Evolutionary conservation across 2,113 vertebrate species (phyloP).

Genomic region (Oryzias celebensis): DNA sequence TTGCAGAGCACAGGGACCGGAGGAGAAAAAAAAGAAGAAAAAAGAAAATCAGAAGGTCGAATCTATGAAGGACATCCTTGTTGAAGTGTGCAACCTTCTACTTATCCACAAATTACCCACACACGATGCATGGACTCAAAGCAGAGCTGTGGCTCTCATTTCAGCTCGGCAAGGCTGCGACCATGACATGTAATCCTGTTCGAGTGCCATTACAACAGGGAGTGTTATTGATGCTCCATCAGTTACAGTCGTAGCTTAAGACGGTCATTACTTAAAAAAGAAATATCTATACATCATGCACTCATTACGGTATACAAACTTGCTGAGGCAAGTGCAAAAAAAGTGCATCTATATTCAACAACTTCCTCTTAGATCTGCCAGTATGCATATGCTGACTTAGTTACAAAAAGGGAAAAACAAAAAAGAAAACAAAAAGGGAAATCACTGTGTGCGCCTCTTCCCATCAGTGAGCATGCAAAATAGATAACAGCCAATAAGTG

Average conservation of each 20-base stretch:
- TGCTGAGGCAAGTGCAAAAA: constrained; percentile 39
- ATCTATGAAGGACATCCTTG: constrained; percentile 81
- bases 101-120: constrained; percentile 63
- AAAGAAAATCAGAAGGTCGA: constrained; percentile 74
- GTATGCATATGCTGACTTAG: constrained; percentile 34
- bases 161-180: constrained; percentile 41
- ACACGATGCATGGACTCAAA: constrained; percentile 46
- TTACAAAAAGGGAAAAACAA: constrained; percentile 23
- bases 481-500: constrained; percentile 26
- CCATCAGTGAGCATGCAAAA: constrained; percentile 48
- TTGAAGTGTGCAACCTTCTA: constrained; percentile 74
- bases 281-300: constrained; percentile 4
- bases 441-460: constrained; percentile 22
- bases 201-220: constrained; percentile 30
- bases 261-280: constrained; percentile 4
- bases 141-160: constrained; percentile 38
- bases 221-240: constrained; percentile 11
- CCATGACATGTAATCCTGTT: constrained; percentile 32
- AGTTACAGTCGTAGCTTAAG: neutral
- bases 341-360: constrained; percentile 38
- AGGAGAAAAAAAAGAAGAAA: constrained; percentile 38
- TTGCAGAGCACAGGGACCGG: constrained; percentile 74
- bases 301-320: constrained; percentile 31
- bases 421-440: constrained; percentile 38
- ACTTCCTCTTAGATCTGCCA: constrained; percentile 42